Base-by-base conservation (phyloP, 1,140 invertebrate genomes). In the Drosophila jambulina region DNA sequence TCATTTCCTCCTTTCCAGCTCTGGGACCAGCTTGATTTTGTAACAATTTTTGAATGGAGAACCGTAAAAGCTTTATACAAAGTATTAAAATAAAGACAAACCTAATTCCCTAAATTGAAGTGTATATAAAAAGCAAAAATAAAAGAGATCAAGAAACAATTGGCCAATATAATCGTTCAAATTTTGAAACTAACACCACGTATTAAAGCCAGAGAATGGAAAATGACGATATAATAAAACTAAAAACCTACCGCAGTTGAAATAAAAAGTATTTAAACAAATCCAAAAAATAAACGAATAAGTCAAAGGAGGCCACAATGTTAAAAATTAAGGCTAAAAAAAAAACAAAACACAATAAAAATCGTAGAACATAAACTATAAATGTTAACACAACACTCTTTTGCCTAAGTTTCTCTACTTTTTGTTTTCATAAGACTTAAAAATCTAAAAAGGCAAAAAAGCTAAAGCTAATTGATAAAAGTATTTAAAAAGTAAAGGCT, bases 181-280 rank as follows among this genome's bases (percentile, higher is more conserved):
- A 72, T 78, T 85, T 71, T 54, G 53, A 78, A 86, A 75, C 56
- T 69, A 78, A 86, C 51, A 54, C 32, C 32, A 54, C 81, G 65
- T 88, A 83, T 80, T 80, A 75, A 75, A 76, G 48, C 29, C 43
- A 69, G 40, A 69, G 48, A 65, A 59, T 34, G 25, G 32, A 76
- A 62, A 40, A 27, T 51, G 68, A 71, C 53, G 77, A 79, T 54
- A 59, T 43, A 60, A 68, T 60, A 70, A 23, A 29, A 27, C 42
- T 68, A 72, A 86, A 86, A 80, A 81, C 84, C 85, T 88, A 88
- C 74, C 84, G 84, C 85, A 84, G 61, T 84, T 88, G 65, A 84
- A 54, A 54, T 54, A 54, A 54, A 54, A 86, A 85, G 75, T 86
- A 86, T 86, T 86, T 60, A 76, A 76, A 79, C 21, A 71, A 78